These are phyloP conservation scores for Diabrotica balteata DNA, from an alignment of 2,888 invertebrate genomes.

Conservation along the genomic window DNA sequence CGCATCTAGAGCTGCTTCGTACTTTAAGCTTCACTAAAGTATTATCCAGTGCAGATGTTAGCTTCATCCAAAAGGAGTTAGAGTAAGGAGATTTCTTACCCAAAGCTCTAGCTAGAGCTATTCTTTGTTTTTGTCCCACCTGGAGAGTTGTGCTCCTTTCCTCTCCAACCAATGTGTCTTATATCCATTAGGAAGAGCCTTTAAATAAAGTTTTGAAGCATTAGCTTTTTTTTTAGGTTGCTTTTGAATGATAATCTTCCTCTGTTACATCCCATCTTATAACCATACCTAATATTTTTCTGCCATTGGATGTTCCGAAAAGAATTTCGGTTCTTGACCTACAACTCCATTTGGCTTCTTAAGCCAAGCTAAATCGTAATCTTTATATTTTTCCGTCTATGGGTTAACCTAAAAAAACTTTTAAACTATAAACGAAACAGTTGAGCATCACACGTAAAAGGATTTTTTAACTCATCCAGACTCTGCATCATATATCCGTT, in stretches of 20 bases:
- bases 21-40: slow-evolving; percentile 87
- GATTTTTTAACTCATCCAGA: slow-evolving; percentile 67
- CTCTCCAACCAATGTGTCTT: slow-evolving; percentile 85
- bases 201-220: slow-evolving; percentile 80
- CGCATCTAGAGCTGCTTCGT: slow-evolving; percentile 78
- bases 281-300: slow-evolving; percentile 85
- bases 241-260: slow-evolving; percentile 72
- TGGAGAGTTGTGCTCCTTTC: slow-evolving; percentile 80
- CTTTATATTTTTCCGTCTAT: slow-evolving; percentile 76
- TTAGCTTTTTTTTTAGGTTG: slow-evolving; percentile 79
- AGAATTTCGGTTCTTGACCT: slow-evolving; percentile 89
- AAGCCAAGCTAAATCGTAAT: slow-evolving; percentile 82
- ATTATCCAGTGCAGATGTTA: slow-evolving; percentile 87
- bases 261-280: slow-evolving; percentile 70
- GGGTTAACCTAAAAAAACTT: slow-evolving; percentile 35
- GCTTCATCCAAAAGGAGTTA: slow-evolving; percentile 86
- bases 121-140: slow-evolving; percentile 93
- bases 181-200: slow-evolving; percentile 78
- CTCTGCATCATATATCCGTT: slow-evolving; percentile 76
- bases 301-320: slow-evolving; percentile 81
- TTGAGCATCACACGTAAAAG: too few species aligned
- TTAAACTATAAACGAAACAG: too few species aligned
- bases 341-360: slow-evolving; percentile 85
- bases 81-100: slow-evolving; percentile 80
- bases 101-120: slow-evolving; percentile 88